Evolutionary conservation across 1,140 invertebrate species (phyloP).

Genomic region (Brachionus paranguensis): DNA sequence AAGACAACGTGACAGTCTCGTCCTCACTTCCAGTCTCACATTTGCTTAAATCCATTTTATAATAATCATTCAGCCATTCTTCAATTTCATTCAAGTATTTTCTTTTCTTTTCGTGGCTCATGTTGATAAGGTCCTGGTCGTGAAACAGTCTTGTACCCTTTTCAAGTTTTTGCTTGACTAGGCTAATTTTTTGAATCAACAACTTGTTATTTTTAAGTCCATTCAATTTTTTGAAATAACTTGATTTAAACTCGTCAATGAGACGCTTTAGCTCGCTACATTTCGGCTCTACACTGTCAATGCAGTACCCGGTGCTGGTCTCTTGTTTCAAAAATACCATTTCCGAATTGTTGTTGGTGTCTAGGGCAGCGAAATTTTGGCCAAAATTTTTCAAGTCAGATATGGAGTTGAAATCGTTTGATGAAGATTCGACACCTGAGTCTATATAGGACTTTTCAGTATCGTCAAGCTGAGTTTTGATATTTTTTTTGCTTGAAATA

Average conservation of each 20-base stretch:
- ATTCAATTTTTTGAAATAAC: constrained; percentile 28
- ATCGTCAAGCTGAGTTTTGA: constrained; percentile 10
- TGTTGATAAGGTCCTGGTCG: constrained; percentile 7
- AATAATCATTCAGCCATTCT: neutral
- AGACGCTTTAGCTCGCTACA: constrained; percentile 22
- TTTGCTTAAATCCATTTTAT: neutral
- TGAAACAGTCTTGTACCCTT: neutral
- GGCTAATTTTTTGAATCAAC: neutral
- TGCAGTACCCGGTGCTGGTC: constrained; percentile 3
- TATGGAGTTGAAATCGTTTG: constrained; percentile 18
- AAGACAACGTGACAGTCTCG: neutral
- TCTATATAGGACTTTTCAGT: constrained; percentile 7
- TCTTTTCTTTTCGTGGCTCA: neutral
- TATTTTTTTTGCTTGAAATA: constrained; percentile 13
- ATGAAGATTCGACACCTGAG: constrained; percentile 9
- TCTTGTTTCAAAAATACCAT: neutral
- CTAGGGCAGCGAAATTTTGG: neutral
- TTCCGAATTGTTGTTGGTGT: constrained; percentile 5
- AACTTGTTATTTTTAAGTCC: neutral
- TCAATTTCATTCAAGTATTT: constrained; percentile 23
- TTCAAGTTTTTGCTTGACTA: neutral
- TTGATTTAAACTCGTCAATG: constrained; percentile 17
- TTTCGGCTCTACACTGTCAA: constrained; percentile 32
- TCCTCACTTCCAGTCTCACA: neutral
- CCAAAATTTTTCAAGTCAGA: neutral